Conservation (phyloP, 2,797 vertebrate species). For the Chaenodraco wilsoni region DNA sequence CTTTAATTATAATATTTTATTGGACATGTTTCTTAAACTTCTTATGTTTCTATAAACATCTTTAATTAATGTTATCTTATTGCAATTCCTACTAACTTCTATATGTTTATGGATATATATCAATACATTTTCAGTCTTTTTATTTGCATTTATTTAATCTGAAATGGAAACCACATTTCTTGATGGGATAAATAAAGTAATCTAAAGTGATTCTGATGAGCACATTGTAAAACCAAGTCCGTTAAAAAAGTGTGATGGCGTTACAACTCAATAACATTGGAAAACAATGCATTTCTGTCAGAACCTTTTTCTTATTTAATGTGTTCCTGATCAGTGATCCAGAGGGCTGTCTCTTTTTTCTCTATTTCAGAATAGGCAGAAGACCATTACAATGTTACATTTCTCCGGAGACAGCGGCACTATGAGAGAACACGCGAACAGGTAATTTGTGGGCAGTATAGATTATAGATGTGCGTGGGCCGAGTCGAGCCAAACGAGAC, state of each 20-base stretch:
- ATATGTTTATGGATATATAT: no score
- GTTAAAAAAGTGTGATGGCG: not conserved
- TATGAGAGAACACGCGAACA: not conserved
- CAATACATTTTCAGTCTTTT: no score
- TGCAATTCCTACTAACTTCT: no score
- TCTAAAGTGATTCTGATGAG: no score
- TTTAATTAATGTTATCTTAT: no score
- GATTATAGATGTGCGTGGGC: constrained; percentile 12
- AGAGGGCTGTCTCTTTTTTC: not conserved
- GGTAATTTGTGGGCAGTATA: constrained; percentile 36
- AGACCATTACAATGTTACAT: constrained; percentile 20
- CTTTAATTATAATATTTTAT: no score
- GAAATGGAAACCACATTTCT: no score
- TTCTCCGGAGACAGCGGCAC: constrained; percentile 24
- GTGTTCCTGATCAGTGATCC: constrained; percentile 13
- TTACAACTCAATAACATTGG: not conserved
- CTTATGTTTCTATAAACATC: no score
- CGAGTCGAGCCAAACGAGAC: constrained; percentile 23
- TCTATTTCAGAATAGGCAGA: constrained; percentile 27
- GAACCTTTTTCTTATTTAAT: not conserved
- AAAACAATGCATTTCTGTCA: not conserved
- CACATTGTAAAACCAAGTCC: not conserved
- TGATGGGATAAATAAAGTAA: no score
- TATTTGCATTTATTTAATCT: no score
- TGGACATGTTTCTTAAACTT: no score